phyloP scores from a whole-genome alignment of 2,797 vertebrate genomes.

The Gymnoscopelus microlampas region DNA sequence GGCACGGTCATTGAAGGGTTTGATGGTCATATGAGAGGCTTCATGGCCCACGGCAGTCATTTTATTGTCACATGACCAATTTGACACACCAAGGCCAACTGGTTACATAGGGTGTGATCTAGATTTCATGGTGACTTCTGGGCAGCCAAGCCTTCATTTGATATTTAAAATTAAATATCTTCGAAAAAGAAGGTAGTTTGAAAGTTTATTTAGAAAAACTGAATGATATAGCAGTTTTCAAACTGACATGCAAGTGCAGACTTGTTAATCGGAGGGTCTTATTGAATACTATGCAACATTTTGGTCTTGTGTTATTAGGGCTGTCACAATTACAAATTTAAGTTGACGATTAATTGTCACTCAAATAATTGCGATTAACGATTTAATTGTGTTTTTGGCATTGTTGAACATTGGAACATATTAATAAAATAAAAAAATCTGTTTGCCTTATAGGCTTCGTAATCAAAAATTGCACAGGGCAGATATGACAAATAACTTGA shows the following conservation, averaged over 20 bases:
- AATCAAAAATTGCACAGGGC: too few relatives aligned
- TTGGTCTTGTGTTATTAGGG: constrained; percentile 33
- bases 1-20: constrained; percentile 23
- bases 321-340: too few relatives aligned
- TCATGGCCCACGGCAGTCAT: not conserved
- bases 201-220: too few relatives aligned
- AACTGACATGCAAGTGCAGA: constrained; percentile 41
- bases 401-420: too few relatives aligned
- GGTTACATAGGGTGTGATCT: constrained; percentile 32
- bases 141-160: constrained; percentile 36
- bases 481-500: too few relatives aligned
- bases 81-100: constrained; percentile 13
- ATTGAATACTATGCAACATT: constrained; percentile 44
- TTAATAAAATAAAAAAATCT: too few relatives aligned
- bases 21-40: constrained; percentile 24
- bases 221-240: constrained; percentile 28
- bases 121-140: constrained; percentile 54
- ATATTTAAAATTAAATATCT: constrained; percentile 33
- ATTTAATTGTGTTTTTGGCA: too few relatives aligned
- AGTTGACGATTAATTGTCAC: too few relatives aligned
- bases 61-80: constrained; percentile 14
- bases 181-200: not conserved
- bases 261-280: constrained; percentile 55
- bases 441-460: too few relatives aligned
- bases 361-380: too few relatives aligned